These are phyloP conservation scores for Procambarus clarkii DNA, from an alignment of 1,140 invertebrate species.

Conservation along the genomic window DNA sequence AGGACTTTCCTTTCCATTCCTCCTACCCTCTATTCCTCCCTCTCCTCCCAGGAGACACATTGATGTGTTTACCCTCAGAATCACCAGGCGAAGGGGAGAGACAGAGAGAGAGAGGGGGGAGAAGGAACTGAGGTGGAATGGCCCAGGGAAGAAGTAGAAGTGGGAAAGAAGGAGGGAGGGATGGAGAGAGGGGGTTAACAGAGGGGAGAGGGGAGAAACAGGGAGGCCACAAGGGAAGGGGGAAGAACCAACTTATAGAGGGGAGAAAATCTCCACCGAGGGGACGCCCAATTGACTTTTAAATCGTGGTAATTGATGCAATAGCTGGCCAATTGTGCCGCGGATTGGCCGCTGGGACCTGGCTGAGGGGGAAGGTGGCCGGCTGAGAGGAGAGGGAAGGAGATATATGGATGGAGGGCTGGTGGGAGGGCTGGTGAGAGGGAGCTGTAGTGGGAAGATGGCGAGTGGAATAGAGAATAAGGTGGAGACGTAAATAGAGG, in stretches of 20 bases:
- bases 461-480: neutral
- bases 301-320: conserved; percentile 70
- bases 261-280: conserved; percentile 64
- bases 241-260: conserved; percentile 1
- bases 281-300: conserved; percentile 67
- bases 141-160: neutral
- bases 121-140: conserved; percentile 10
- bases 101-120: neutral
- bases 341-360: conserved; percentile 59
- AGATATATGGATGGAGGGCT: neutral
- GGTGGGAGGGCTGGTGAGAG: neutral
- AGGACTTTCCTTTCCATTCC: neutral
- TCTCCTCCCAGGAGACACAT: conserved; percentile 38
- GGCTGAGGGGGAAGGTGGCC: neutral
- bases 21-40: neutral
- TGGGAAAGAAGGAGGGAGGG: neutral
- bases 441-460: neutral
- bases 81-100: conserved; percentile 31
- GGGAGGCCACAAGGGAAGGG: conserved; percentile 7
- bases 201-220: neutral
- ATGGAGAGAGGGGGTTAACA: neutral
- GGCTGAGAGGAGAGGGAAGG: neutral
- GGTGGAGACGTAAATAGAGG: neutral
- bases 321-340: conserved; percentile 63
- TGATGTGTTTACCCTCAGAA: conserved; percentile 63